Percentiles rank a stretch among this genome's conserved stretches.
phyloP scores from a whole-genome alignment of 2,888 invertebrate species.

The Drosophila silvestris region DNA sequence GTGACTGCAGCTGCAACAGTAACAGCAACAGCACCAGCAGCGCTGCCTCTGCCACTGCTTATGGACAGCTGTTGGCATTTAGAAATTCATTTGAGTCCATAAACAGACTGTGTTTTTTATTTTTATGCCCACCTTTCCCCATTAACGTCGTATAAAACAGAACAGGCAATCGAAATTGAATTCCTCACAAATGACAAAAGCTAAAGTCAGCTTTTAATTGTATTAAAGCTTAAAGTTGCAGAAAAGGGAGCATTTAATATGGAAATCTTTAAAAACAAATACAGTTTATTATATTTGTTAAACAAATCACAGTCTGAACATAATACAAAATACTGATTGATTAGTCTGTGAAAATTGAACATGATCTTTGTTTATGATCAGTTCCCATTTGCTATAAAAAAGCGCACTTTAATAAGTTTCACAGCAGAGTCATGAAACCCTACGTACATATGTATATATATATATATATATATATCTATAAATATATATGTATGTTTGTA shows the following conservation, averaged over 20 bases:
- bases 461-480: background rate
- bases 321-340: background rate
- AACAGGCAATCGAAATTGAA: constrained; percentile 24
- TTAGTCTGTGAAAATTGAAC: background rate
- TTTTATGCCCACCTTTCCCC: constrained; percentile 12
- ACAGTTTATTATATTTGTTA: background rate
- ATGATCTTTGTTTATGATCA: constrained; percentile 10
- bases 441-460: background rate
- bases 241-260: background rate
- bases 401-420: constrained; percentile 22
- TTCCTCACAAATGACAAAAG: constrained; percentile 28
- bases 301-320: background rate
- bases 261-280: background rate
- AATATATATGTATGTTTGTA: constrained; percentile 1
- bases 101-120: constrained; percentile 46
- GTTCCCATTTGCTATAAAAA: constrained; percentile 22
- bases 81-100: constrained; percentile 47
- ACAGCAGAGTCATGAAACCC: constrained; percentile 40
- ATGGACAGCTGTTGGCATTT: constrained; percentile 42
- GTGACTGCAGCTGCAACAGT: constrained; percentile 22
- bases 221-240: background rate
- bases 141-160: constrained; percentile 9
- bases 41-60: background rate
- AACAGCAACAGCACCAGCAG: constrained; percentile 10
- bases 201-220: background rate